phyloP scores from a whole-genome alignment of 2,888 invertebrate genomes.

The Pachydiplax longipennis region DNA sequence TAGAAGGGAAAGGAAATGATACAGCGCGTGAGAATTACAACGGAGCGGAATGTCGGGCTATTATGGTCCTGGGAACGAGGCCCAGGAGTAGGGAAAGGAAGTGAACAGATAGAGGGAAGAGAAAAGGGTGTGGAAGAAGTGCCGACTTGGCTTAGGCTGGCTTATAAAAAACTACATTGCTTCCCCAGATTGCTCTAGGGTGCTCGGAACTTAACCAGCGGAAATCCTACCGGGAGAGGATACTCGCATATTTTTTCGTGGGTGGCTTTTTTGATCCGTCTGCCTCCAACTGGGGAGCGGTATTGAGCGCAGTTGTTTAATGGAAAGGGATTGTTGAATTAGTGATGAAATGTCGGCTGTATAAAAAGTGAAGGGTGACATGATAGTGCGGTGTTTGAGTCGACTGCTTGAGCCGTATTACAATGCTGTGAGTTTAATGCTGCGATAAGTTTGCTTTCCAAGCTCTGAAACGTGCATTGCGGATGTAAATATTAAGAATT shows the following conservation, averaged over 20 bases:
- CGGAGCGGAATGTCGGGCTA: background rate
- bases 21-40: background rate
- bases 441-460: no score
- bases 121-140: background rate
- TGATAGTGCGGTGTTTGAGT: no score
- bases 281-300: no score
- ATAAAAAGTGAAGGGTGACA: no score
- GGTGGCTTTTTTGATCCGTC: no score
- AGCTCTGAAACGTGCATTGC: no score
- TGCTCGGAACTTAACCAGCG: background rate
- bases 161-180: background rate
- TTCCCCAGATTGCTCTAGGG: background rate
- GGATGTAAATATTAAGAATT: no score
- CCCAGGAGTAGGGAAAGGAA: background rate
- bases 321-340: no score
- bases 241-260: background rate
- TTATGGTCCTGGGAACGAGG: background rate
- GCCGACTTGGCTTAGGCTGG: background rate
- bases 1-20: background rate
- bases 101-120: background rate
- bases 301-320: no score
- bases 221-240: background rate
- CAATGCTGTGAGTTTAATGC: no score
- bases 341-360: no score
- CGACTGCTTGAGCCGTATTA: no score